Evolutionary conservation across 2,797 vertebrate genomes (phyloP), one percentile per base, ranked within the genome.

Genomic region (Pipistrellus nathusii): DNA sequence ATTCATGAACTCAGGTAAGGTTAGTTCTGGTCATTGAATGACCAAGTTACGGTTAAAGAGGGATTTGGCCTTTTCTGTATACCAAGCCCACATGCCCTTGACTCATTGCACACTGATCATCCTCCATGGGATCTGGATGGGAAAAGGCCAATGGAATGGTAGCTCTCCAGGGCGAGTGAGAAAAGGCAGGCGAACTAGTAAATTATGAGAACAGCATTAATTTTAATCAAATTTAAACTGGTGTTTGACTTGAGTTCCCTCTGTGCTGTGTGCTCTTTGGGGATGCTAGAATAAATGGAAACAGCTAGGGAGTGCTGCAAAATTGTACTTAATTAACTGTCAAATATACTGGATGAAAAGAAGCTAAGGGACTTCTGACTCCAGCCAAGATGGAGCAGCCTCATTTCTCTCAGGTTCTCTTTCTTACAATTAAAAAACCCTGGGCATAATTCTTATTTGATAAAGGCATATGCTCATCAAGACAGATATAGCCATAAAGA

Each of bases 391-490:
- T 18, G 17, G 57, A 76, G 53, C n/a, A 51, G 20, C n/a, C 53
- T 88, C 3, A 64, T 88, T 91, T 17, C 6, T 85, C 75, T 87
- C 38, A 81, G 14, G 35, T 55, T 38, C 8, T 93, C 44, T 64
- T 2, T 59, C 48, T 87, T 73, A 71, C 18, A 68, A 41, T 23
- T 91, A 32, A 46, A 30, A 78, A 15, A 12, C 32, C 41, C 76
- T 68, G n/a, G 13, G 11, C 73, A n/a, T 84, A 55, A 59, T 76
- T 87, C 30, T 92, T 53, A 53, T 64, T 93, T 93, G 68, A 21
- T 35, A 71, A 93, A 78, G 71, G n/a, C 18, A 48, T 59, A 12
- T 90, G 66, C 72, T 41, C 27, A 38, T 30, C 27, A 80, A 80
- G 76, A 81, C 23, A 30, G 25, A 30, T 51, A 35, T 66, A 75